These are phyloP conservation scores for Muraenolepis orangiensis DNA, from an alignment of 2,797 vertebrate genomes.

Conservation along the genomic window DNA sequence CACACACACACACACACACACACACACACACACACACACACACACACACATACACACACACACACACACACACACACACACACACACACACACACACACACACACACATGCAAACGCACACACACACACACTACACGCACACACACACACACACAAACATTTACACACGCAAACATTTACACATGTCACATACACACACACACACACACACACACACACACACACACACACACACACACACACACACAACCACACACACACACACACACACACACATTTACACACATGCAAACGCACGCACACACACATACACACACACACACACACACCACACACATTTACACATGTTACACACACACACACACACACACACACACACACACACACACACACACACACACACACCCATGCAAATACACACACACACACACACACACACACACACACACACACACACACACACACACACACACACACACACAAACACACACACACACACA, in stretches of 20 bases:
- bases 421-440: neutral
- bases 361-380: conserved; percentile 1
- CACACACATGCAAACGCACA: too few relatives aligned
- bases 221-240: too few relatives aligned
- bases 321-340: neutral
- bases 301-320: conserved; percentile 10
- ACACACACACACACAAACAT: conserved; percentile 5
- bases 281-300: too few relatives aligned
- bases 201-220: conserved; percentile 3
- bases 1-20: too few relatives aligned
- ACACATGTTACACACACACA: neutral
- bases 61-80: too few relatives aligned
- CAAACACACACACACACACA: too few relatives aligned
- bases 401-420: conserved; percentile 2
- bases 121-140: neutral
- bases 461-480: too few relatives aligned
- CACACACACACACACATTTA: neutral
- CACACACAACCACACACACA: neutral
- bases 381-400: conserved; percentile 8
- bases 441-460: conserved; percentile 4
- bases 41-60: too few relatives aligned
- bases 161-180: neutral
- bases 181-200: conserved; percentile 12
- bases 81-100: too few relatives aligned
- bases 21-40: too few relatives aligned